Conservation (phyloP, 1,140 invertebrate genomes). For the Lordiphosa stackelbergi region DNA sequence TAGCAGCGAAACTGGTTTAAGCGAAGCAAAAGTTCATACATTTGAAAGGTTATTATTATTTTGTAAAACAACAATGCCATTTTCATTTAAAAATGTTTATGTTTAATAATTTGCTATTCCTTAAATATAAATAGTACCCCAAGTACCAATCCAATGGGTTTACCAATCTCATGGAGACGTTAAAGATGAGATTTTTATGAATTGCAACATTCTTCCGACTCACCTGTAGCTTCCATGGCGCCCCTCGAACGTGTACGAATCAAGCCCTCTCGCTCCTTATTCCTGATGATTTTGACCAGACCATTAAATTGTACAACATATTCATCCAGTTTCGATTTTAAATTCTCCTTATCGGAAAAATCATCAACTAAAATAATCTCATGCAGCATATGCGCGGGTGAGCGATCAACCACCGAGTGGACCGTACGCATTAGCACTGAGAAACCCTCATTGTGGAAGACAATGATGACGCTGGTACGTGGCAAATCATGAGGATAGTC, state of each 20-base stretch:
- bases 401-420: conserved; percentile 95
- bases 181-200: no score
- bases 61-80: no score
- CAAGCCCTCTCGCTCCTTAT: conserved; percentile 91
- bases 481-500: conserved; percentile 94
- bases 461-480: conserved; percentile 95
- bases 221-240: conserved; percentile 92
- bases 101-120: no score
- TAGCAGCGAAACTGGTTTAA: no score
- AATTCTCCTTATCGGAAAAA: conserved; percentile 96
- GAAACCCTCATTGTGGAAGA: conserved; percentile 99
- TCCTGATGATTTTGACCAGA: conserved; percentile 92
- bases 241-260: conserved; percentile 94
- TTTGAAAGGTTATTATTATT: no score
- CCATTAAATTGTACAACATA: conserved; percentile 92
- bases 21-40: no score
- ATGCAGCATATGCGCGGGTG: conserved; percentile 92
- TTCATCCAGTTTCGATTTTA: conserved; percentile 92
- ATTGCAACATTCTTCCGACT: conserved; percentile 1
- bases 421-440: conserved; percentile 97
- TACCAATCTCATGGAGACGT: no score
- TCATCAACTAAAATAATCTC: conserved; percentile 99
- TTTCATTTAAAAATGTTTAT: no score
- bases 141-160: no score
- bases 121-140: no score